phyloP scores from a whole-genome alignment of 2,888 invertebrate species.

The Chromoteleia sp. region DNA sequence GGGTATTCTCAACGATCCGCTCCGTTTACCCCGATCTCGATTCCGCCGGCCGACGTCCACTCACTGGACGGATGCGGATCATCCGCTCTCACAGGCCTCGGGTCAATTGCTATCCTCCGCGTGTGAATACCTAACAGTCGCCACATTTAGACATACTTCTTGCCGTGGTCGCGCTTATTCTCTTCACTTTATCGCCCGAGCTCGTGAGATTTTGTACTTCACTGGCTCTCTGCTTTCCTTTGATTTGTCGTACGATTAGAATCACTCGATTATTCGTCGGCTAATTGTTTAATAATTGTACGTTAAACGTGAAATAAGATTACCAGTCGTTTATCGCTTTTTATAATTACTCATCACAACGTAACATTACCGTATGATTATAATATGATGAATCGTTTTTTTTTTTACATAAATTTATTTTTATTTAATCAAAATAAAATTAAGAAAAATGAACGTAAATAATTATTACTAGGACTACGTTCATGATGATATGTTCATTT shows the following conservation, averaged over 20 bases:
- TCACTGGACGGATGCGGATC: slow-evolving; percentile 63
- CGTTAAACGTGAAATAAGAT: too few relatives aligned
- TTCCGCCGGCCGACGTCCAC: slow-evolving; percentile 63
- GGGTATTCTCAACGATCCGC: slow-evolving; percentile 72
- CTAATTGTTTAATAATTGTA: background rate
- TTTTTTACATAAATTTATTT: too few relatives aligned
- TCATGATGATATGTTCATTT: too few relatives aligned
- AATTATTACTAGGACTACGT: too few relatives aligned
- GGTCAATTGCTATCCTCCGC: slow-evolving; percentile 67
- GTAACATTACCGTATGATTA: too few relatives aligned
- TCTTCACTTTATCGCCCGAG: slow-evolving; percentile 33
- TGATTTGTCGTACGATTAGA: background rate
- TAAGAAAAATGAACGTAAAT: too few relatives aligned
- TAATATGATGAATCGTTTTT: too few relatives aligned
- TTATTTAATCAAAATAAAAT: too few relatives aligned
- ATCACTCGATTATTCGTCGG: slow-evolving; percentile 5
- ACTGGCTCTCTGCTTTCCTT: slow-evolving; percentile 1
- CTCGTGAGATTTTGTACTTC: slow-evolving; percentile 36
- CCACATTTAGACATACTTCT: slow-evolving; percentile 53
- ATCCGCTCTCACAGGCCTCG: slow-evolving; percentile 67
- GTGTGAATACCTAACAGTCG: slow-evolving; percentile 65
- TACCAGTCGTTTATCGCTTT: too few relatives aligned
- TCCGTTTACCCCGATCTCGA: slow-evolving; percentile 72
- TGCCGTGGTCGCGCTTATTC: slow-evolving; percentile 30
- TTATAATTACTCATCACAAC: too few relatives aligned